Conservation (phyloP, 2,797 vertebrate species). For the Poecilia gillii region DNA sequence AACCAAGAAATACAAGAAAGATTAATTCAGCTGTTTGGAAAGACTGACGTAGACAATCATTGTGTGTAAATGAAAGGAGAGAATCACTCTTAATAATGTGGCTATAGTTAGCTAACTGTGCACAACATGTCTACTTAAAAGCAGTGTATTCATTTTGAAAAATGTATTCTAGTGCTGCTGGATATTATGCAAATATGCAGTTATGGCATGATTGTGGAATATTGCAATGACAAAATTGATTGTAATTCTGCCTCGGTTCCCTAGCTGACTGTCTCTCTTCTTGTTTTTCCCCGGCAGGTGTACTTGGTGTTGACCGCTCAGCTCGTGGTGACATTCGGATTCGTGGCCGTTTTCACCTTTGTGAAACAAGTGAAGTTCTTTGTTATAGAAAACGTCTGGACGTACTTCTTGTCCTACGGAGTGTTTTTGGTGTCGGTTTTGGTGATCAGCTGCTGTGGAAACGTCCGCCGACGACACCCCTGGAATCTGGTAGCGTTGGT, state of each 20-base stretch:
- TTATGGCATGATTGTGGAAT: neutral
- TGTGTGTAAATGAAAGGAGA: neutral
- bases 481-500: constrained; percentile 94
- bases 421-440: constrained; percentile 89
- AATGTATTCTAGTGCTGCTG: neutral
- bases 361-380: constrained; percentile 81
- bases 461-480: constrained; percentile 87
- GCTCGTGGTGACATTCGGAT: constrained; percentile 88
- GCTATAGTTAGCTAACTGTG: neutral
- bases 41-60: neutral
- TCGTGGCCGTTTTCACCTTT: constrained; percentile 91
- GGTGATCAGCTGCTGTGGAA: constrained; percentile 91
- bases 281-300: constrained; percentile 76
- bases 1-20: neutral
- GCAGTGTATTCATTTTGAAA: neutral
- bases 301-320: constrained; percentile 91
- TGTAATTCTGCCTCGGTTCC: neutral
- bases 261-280: neutral
- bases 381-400: constrained; percentile 84
- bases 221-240: neutral
- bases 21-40: neutral
- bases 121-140: neutral
- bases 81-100: neutral
- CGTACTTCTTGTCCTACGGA: constrained; percentile 87
- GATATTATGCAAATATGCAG: neutral